phyloP scores from a whole-genome alignment of 2,888 invertebrate species.

The Chymomyza fuscimana region DNA sequence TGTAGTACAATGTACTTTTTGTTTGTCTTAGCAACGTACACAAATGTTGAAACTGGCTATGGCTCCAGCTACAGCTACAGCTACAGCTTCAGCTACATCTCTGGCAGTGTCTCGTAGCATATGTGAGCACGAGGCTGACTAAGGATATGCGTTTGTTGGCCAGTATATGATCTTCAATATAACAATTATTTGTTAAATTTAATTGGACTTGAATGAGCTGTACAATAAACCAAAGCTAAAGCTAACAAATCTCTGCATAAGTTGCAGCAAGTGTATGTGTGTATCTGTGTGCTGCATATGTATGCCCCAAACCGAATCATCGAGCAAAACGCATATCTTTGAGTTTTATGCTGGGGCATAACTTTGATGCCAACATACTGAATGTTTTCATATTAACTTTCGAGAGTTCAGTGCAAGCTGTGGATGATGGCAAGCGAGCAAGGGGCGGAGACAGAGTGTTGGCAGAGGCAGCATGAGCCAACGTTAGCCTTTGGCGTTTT shows the following conservation, averaged over 20 bases:
- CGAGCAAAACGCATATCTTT: conserved; percentile 3
- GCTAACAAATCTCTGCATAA: neutral
- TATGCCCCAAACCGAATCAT: neutral
- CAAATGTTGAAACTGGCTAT: conserved; percentile 45
- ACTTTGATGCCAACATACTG: conserved; percentile 30
- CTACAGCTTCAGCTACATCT: too few relatives aligned
- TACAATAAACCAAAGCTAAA: neutral
- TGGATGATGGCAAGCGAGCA: conserved; percentile 3
- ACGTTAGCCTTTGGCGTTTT: conserved; percentile 61
- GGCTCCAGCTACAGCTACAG: neutral
- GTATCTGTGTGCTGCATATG: neutral
- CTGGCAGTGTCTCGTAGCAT: neutral
- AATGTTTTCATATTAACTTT: conserved; percentile 55
- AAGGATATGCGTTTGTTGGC: neutral
- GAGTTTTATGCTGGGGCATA: conserved; percentile 19
- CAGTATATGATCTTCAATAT: neutral
- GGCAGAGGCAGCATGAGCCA: conserved; percentile 38
- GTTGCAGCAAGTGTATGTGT: neutral
- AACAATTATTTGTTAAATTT: neutral
- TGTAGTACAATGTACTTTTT: conserved; percentile 54
- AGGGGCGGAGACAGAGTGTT: neutral
- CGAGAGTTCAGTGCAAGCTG: conserved; percentile 32
- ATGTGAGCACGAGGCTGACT: neutral
- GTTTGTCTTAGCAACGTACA: conserved; percentile 71
- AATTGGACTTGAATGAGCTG: neutral